Base-by-base conservation (phyloP, 2,797 vertebrate species). In the Echiichthys vipera region DNA sequence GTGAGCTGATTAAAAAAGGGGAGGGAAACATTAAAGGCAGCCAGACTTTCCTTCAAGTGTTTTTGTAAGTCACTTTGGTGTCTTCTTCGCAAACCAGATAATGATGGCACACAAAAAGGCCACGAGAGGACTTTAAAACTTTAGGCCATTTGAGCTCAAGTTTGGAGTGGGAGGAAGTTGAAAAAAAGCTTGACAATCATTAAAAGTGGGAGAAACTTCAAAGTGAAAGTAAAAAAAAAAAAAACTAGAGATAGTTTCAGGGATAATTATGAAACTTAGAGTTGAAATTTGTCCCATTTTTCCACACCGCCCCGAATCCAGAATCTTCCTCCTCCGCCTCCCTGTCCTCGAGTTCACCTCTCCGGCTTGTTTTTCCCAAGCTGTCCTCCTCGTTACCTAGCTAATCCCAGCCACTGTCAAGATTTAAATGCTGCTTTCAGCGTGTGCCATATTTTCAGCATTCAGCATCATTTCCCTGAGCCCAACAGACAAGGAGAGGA, bases 331-430 rank as follows among this genome's bases (percentile, higher is more conserved):
- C 77, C 83, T 80, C 89, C 67, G 56, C 89, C 89, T 89, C 82
- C 54, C 70, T 94, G 94, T 93, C 94, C 94, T 91, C 91, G 25
- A 76, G 58, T 94, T 95, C 93, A 95, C 93, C 93, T 94, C 88
- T 36, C 45, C 51, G 37, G 81, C 85, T 92, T 91, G 87, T 89
- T 92, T 90, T 89, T 87, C 83, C 82, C 79, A 73, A 92, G 84
- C 86, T 87, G 85, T 91, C 88, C 88, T 92, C 88, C 85, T 92
- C 79, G 87, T 91, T 93, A 89, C 88, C 86, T 91, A 88, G 86
- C 80, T 94, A 94, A 94, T 95, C 93, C 92, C 88, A 89, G 89
- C 80, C 82, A 94, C 92, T 92, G 93, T 93, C 92, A 88, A 92
- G 91, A 93, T 93, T 92, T 92, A 91, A 93, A 94, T 86, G 86